Evolutionary conservation across 2,888 invertebrate genomes (phyloP).

Genomic region (Muscina levida): DNA sequence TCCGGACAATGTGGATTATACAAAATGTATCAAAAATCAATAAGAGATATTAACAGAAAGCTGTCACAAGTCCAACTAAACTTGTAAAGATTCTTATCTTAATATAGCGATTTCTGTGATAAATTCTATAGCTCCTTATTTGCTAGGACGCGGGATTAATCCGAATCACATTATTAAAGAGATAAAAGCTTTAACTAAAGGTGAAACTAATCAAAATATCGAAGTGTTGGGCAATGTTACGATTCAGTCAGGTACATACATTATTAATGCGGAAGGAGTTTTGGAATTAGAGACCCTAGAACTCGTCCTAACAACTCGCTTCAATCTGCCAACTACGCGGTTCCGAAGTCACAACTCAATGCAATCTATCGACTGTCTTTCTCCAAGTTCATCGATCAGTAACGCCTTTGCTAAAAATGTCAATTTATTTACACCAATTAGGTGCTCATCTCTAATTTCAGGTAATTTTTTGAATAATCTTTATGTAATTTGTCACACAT

Average conservation of each 20-base stretch:
- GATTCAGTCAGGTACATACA: constrained; percentile 18
- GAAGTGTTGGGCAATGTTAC: constrained; percentile 35
- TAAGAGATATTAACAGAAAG: too few species aligned
- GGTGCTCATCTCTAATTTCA: too few species aligned
- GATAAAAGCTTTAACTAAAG: neutral
- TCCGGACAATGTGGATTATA: too few species aligned
- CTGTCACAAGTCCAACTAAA: neutral
- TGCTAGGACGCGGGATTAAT: too few species aligned
- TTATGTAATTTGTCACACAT: too few species aligned
- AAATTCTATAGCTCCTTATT: constrained; percentile 16
- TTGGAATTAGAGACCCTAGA: constrained; percentile 29
- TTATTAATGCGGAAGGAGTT: constrained; percentile 32
- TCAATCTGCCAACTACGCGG: constrained; percentile 11
- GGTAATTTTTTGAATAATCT: too few species aligned
- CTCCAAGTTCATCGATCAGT: too few species aligned
- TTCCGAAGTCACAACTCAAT: constrained; percentile 14
- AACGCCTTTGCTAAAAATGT: too few species aligned
- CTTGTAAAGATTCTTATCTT: constrained; percentile 1
- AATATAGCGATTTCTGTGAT: constrained; percentile 40
- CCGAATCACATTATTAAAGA: too few species aligned
- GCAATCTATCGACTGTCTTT: neutral
- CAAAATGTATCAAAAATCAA: too few species aligned
- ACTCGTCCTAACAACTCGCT: neutral
- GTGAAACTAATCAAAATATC: neutral
- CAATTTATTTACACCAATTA: too few species aligned